A percentile compares a stretch with the other conserved stretches of the same genome.
phyloP scores from a whole-genome alignment of 1,140 invertebrate species.

The Eulimnadia texana region DNA sequence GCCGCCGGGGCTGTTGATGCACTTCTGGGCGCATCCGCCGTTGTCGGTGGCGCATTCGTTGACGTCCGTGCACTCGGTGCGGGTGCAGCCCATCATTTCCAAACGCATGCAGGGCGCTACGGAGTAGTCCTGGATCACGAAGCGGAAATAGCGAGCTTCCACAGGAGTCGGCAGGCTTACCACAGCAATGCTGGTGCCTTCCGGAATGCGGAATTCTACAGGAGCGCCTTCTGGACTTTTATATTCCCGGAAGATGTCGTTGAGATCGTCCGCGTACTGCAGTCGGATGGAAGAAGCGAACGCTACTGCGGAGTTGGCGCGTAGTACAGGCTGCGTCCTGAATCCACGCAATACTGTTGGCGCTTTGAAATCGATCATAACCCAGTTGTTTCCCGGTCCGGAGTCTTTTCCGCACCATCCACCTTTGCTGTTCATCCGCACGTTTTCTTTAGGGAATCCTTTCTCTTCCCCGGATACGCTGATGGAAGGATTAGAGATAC shows the following conservation, averaged over 20 bases:
- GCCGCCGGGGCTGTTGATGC: constrained; percentile 71
- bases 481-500: constrained; percentile 76
- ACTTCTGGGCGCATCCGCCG: constrained; percentile 88
- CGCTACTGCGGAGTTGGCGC: constrained; percentile 54
- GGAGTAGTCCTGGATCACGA: constrained; percentile 78
- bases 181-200: constrained; percentile 65
- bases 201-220: constrained; percentile 78
- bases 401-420: constrained; percentile 79
- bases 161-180: constrained; percentile 79
- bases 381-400: constrained; percentile 74
- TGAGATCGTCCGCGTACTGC: constrained; percentile 71
- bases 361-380: constrained; percentile 70
- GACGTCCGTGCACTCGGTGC: constrained; percentile 77
- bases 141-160: constrained; percentile 74
- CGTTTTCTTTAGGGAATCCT: constrained; percentile 65
- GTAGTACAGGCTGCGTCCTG: constrained; percentile 68
- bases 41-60: constrained; percentile 83
- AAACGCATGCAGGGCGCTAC: constrained; percentile 76
- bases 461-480: constrained; percentile 64
- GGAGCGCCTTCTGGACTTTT: constrained; percentile 78
- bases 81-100: constrained; percentile 84
- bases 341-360: constrained; percentile 81
- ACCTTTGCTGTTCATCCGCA: constrained; percentile 61
- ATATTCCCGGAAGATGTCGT: constrained; percentile 78
- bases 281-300: constrained; percentile 77